Percentiles rank a stretch among this genome's conserved stretches.
These are phyloP conservation scores for Zele albiditarsus DNA, from an alignment of 2,888 invertebrate species.

Conservation along the genomic window DNA sequence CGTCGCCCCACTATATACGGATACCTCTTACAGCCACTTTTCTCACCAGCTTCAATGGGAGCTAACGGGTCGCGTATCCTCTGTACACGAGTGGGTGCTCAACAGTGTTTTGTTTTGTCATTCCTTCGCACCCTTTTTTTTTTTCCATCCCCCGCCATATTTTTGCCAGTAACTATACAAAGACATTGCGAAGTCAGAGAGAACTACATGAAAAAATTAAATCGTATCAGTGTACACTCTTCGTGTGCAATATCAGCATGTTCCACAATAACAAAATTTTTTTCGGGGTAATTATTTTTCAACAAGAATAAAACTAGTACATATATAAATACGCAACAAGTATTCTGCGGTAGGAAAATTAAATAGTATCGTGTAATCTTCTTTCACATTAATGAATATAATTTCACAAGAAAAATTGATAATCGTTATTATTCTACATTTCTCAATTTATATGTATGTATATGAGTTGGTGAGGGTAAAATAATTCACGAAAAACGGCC, in stretches of 20 bases:
- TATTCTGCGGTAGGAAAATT: no score
- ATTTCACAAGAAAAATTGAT: no score
- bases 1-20: conserved; percentile 9
- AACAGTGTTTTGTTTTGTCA: conserved; percentile 59
- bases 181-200: background rate
- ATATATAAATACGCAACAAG: no score
- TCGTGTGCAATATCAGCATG: no score
- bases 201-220: no score
- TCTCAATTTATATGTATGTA: background rate
- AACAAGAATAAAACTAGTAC: no score
- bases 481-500: background rate
- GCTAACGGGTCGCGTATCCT: conserved; percentile 58
- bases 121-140: conserved; percentile 35
- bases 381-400: no score
- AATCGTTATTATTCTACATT: no score
- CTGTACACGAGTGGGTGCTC: conserved; percentile 57
- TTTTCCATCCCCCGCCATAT: background rate
- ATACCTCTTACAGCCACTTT: conserved; percentile 59
- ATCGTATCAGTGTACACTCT: no score
- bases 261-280: no score
- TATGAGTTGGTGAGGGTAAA: background rate
- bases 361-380: no score
- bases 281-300: no score
- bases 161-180: background rate
- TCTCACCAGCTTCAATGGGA: conserved; percentile 57